Evolutionary conservation across 2,113 vertebrate genomes (phyloP).

Genomic region (Xenopus laevis): DNA sequence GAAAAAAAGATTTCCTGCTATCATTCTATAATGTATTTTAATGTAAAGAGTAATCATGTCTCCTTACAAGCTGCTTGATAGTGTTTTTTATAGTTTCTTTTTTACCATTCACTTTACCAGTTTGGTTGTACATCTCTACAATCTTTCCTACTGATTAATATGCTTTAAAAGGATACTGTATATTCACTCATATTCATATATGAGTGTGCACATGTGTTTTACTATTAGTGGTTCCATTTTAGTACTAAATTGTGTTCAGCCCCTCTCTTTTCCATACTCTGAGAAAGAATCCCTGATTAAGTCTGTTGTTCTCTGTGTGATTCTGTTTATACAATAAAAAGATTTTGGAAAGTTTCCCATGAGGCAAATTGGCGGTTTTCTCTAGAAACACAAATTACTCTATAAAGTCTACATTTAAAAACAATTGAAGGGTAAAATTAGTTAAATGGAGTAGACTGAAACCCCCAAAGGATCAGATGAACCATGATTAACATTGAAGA

Average conservation of each 20-base stretch:
- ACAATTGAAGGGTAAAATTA: conserved; percentile 44
- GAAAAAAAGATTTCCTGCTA: background rate
- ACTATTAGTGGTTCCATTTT: too few relatives aligned
- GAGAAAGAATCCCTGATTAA: conserved; percentile 31
- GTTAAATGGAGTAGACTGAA: conserved; percentile 27
- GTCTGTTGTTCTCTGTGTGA: conserved; percentile 28
- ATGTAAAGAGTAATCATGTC: too few relatives aligned
- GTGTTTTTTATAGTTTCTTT: too few relatives aligned
- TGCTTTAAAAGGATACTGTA: too few relatives aligned
- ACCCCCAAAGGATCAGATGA: conserved; percentile 13
- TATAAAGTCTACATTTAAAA: conserved; percentile 38
- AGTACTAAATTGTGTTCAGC: too few relatives aligned
- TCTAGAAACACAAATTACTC: conserved; percentile 34
- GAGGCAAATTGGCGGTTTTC: conserved; percentile 39
- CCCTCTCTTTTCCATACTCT: background rate
- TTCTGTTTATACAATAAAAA: conserved; percentile 39
- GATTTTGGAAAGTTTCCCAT: conserved; percentile 41
- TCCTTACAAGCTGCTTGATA: too few relatives aligned
- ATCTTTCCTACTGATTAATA: too few relatives aligned
- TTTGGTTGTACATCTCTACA: too few relatives aligned
- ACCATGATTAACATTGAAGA: conserved; percentile 13
- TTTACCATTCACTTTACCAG: too few relatives aligned
- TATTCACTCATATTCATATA: too few relatives aligned
- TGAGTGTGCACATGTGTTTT: too few relatives aligned
- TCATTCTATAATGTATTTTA: too few relatives aligned